Conservation (phyloP, 2,888 invertebrate genomes). For the Dasysyrphus albostriatus region DNA sequence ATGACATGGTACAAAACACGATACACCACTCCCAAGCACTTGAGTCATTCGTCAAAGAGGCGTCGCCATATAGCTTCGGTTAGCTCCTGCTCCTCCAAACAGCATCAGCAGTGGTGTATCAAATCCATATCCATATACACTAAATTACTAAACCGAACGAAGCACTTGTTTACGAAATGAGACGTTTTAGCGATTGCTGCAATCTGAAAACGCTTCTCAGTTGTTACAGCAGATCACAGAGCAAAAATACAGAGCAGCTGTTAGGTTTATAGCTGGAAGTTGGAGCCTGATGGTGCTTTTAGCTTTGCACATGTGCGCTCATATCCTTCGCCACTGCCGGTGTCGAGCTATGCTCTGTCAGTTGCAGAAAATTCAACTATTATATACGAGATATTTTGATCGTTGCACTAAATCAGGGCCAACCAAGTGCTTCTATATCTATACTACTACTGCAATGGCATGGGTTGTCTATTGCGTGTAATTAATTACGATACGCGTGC, state of each 20-base stretch:
- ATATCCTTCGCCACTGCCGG: slow-evolving; percentile 41
- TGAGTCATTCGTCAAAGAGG: slow-evolving; percentile 72
- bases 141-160: slow-evolving; percentile 35
- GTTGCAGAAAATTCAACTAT: slow-evolving; percentile 56
- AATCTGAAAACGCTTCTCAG: slow-evolving; percentile 70
- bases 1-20: slow-evolving; percentile 72
- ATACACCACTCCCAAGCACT: slow-evolving; percentile 70
- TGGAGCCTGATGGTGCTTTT: slow-evolving; percentile 27
- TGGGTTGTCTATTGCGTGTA: slow-evolving; percentile 78
- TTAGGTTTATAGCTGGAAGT: slow-evolving; percentile 2
- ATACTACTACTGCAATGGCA: slow-evolving; percentile 47
- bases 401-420: slow-evolving; percentile 75
- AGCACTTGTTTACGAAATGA: slow-evolving; percentile 69
- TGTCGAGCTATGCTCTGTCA: slow-evolving; percentile 64
- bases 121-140: background rate
- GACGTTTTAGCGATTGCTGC: slow-evolving; percentile 70
- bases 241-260: slow-evolving; percentile 57
- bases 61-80: slow-evolving; percentile 6
- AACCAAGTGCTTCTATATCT: slow-evolving; percentile 27
- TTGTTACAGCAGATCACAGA: slow-evolving; percentile 40
- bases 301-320: slow-evolving; percentile 50
- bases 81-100: slow-evolving; percentile 32
- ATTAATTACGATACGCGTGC: slow-evolving; percentile 83
- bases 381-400: slow-evolving; percentile 70
- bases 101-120: background rate